Conservation (phyloP, 1,140 invertebrate species). For the Listronotus bonariensis region DNA sequence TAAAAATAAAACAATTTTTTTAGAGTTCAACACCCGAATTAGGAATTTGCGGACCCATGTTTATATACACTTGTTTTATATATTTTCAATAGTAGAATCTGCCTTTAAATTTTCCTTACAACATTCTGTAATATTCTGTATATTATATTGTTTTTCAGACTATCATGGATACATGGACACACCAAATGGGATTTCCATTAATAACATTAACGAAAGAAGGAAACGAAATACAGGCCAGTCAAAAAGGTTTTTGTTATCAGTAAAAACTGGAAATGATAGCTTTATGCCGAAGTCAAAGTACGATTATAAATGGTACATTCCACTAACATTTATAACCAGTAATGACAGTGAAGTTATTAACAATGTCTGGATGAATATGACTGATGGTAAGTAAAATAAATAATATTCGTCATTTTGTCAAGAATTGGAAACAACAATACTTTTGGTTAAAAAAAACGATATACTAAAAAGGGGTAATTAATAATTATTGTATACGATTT, state of each 20-base stretch:
- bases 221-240: conserved; percentile 64
- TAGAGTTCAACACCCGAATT: no score
- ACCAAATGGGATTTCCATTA: conserved; percentile 80
- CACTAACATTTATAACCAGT: conserved; percentile 74
- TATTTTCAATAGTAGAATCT: no score
- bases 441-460: no score
- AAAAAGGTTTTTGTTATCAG: conserved; percentile 63
- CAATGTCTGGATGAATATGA: conserved; percentile 74
- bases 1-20: no score
- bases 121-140: no score
- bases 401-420: conserved; percentile 6
- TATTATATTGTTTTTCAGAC: conserved; percentile 50
- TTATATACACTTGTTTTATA: no score
- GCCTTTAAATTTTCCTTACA: no score
- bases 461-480: no score
- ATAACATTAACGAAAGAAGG: conserved; percentile 67
- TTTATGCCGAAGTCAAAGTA: conserved; percentile 50
- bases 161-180: conserved; percentile 87
- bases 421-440: not conserved
- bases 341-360: conserved; percentile 56
- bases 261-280: conserved; percentile 51
- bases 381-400: conserved; percentile 67
- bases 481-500: conserved; percentile 36
- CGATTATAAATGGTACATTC: conserved; percentile 76
- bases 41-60: no score